These are phyloP conservation scores for Ptychadena robeensis DNA, from an alignment of 2,797 vertebrate species.

Conservation along the genomic window DNA sequence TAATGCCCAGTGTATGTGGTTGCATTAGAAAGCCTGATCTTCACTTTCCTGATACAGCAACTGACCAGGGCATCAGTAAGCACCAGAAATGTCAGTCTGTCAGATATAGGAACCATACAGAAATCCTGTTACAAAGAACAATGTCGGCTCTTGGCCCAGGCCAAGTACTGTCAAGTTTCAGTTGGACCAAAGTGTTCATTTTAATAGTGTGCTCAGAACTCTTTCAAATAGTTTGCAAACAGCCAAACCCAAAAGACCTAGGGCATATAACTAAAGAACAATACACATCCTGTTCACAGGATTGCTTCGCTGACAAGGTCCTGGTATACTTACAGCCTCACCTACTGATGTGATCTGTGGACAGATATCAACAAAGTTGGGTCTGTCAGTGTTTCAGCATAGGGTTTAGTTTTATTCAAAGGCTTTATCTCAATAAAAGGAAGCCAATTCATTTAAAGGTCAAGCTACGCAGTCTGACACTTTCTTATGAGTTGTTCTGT, in stretches of 20 bases:
- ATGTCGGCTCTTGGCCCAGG: background rate
- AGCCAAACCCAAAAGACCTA: conserved; percentile 36
- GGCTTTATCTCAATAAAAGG: background rate
- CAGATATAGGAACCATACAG: background rate
- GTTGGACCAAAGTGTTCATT: conserved; percentile 2
- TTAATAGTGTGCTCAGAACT: conserved; percentile 21
- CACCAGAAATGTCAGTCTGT: too few species aligned
- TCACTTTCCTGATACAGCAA: too few species aligned
- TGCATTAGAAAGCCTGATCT: too few species aligned
- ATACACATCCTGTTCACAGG: conserved; percentile 53
- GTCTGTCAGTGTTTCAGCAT: background rate
- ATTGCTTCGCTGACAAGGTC: conserved; percentile 39
- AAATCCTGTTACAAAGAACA: background rate
- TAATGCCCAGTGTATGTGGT: too few species aligned
- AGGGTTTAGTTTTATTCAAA: background rate
- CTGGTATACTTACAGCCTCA: conserved; percentile 25
- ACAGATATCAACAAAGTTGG: background rate
- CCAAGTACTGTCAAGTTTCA: background rate
- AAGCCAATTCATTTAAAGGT: background rate
- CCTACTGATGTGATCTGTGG: background rate
- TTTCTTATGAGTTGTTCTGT: background rate
- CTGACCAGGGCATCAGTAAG: too few species aligned
- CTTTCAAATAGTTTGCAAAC: conserved; percentile 6
- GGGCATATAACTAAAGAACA: conserved; percentile 48
- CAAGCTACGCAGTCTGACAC: background rate